Evolutionary conservation across 2,113 vertebrate genomes (phyloP).

Genomic region (Crocuta crocuta): DNA sequence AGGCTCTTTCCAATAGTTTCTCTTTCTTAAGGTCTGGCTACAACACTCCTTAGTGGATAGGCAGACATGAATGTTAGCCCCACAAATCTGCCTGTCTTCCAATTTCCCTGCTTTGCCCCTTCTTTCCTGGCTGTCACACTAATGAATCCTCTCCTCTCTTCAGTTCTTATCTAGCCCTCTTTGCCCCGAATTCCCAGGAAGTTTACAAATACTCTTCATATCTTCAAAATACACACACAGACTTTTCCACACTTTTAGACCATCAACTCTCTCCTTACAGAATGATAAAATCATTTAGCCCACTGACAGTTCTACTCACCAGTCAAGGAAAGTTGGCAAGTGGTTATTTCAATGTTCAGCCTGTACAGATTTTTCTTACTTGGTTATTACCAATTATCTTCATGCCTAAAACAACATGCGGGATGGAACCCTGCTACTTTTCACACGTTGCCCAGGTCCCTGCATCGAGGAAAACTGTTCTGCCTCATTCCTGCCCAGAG

Average conservation of each 20-base stretch:
- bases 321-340: background rate
- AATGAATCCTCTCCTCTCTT: background rate
- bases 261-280: background rate
- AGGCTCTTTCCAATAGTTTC: background rate
- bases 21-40: background rate
- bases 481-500: background rate
- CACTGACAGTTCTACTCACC: constrained; percentile 31
- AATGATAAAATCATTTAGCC: background rate
- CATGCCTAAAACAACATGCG: background rate
- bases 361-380: background rate
- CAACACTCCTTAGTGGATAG: background rate
- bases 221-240: background rate
- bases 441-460: background rate
- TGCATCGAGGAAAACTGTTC: background rate
- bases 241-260: background rate
- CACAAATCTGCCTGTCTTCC: background rate
- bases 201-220: background rate
- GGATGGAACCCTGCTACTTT: background rate
- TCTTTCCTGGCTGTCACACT: background rate
- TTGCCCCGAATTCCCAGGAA: background rate
- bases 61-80: background rate
- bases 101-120: rapidly evolving
- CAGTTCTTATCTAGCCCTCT: background rate
- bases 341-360: background rate
- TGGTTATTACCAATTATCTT: background rate